These are phyloP conservation scores for Triplophysa dalaica DNA, from an alignment of 2,113 vertebrate genomes.

Conservation along the genomic window DNA sequence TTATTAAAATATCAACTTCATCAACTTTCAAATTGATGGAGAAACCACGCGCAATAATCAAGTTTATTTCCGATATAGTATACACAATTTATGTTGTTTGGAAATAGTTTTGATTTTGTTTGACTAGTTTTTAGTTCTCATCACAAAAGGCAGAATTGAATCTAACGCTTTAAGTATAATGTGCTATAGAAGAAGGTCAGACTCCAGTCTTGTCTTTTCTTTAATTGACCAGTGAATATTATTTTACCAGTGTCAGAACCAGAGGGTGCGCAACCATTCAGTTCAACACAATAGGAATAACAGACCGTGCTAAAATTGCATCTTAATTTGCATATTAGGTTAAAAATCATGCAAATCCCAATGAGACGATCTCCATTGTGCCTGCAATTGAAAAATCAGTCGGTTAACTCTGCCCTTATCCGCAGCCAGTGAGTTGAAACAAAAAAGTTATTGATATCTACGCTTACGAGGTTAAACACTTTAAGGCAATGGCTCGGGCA, in stretches of 20 bases:
- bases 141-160: too few relatives aligned
- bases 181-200: conserved; percentile 45
- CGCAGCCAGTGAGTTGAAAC: conserved; percentile 70
- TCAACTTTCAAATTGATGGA: too few relatives aligned
- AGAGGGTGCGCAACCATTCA: conserved; percentile 71
- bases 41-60: too few relatives aligned
- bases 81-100: too few relatives aligned
- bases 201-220: conserved; percentile 61
- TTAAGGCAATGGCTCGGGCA: conserved; percentile 41
- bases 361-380: conserved; percentile 77
- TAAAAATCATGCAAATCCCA: conserved; percentile 78
- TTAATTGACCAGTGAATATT: conserved; percentile 75
- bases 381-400: conserved; percentile 73
- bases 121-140: too few relatives aligned
- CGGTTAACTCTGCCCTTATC: conserved; percentile 70
- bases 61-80: too few relatives aligned
- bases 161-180: conserved; percentile 41
- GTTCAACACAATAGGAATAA: conserved; percentile 71
- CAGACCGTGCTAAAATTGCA: conserved; percentile 76
- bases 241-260: conserved; percentile 75
- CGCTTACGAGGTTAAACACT: conserved; percentile 58
- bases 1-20: too few relatives aligned
- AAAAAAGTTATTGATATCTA: conserved; percentile 71
- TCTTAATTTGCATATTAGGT: conserved; percentile 77
- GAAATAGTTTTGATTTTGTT: too few relatives aligned